These are phyloP conservation scores for Ivindomyrus marchei DNA, from an alignment of 2,113 vertebrate species.

Conservation along the genomic window DNA sequence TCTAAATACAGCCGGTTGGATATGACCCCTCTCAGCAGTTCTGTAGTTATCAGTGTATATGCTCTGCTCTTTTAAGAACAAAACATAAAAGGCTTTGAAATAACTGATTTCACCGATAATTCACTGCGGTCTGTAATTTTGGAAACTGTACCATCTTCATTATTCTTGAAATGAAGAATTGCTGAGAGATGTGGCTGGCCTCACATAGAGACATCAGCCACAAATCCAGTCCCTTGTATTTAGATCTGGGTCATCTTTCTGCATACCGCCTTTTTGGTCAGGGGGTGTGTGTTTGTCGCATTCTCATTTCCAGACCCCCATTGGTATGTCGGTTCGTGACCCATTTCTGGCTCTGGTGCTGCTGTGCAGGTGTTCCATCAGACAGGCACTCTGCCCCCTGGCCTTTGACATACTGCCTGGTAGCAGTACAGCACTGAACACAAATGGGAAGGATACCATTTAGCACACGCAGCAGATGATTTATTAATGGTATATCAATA, in stretches of 20 bases:
- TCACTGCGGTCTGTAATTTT: neutral
- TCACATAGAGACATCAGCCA: neutral
- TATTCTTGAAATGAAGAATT: neutral
- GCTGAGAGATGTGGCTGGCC: neutral
- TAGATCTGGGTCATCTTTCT: slow-evolving; percentile 5
- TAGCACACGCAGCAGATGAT: neutral
- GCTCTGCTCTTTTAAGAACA: neutral
- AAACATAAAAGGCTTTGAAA: neutral
- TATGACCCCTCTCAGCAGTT: neutral
- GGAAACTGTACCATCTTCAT: neutral
- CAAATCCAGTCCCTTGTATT: neutral
- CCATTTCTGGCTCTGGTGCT: neutral
- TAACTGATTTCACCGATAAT: neutral
- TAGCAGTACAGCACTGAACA: neutral
- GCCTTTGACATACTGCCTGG: neutral
- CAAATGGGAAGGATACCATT: neutral
- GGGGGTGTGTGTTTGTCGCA: neutral
- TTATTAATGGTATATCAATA: neutral
- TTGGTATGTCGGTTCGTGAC: neutral
- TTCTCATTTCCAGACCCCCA: neutral
- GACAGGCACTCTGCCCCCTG: neutral
- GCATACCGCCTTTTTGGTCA: neutral
- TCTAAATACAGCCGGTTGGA: neutral
- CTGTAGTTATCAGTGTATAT: neutral
- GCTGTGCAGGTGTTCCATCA: slow-evolving; percentile 7